Conservation (phyloP, 2,888 invertebrate genomes). For the Vandiemenella viatica region DNA sequence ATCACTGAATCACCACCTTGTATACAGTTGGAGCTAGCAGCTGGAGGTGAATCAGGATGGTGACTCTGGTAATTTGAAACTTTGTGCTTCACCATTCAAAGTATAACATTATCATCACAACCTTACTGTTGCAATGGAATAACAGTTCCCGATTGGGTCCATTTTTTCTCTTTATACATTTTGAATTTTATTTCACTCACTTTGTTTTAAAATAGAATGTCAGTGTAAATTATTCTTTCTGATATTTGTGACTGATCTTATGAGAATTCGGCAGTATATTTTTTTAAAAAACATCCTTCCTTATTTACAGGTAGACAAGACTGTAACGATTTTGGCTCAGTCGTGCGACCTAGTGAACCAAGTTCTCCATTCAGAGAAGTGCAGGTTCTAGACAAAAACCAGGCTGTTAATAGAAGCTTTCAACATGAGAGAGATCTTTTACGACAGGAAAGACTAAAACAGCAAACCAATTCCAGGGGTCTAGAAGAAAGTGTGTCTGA, state of each 20-base stretch:
- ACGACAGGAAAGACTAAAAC: background rate
- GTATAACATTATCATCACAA: no score
- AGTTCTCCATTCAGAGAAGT: background rate
- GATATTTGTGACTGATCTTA: no score
- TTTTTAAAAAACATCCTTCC: background rate
- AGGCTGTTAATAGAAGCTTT: background rate
- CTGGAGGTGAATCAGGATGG: no score
- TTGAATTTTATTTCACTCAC: background rate
- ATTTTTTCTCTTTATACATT: background rate
- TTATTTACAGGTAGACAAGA: background rate
- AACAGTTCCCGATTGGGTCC: background rate
- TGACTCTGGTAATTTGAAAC: no score
- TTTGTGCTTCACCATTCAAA: no score
- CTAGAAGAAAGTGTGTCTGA: background rate
- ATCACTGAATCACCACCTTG: no score
- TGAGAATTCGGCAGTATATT: background rate
- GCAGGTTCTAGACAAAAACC: background rate
- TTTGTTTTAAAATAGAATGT: no score
- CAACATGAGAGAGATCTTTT: conserved; percentile 2
- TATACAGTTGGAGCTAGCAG: no score
- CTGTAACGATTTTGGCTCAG: background rate
- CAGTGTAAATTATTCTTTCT: no score
- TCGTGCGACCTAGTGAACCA: background rate
- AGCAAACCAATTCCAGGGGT: background rate
- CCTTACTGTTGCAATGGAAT: no score